phyloP scores from a whole-genome alignment of 2,797 vertebrate species.

The Xiphorhynchus erythropygius region DNA sequence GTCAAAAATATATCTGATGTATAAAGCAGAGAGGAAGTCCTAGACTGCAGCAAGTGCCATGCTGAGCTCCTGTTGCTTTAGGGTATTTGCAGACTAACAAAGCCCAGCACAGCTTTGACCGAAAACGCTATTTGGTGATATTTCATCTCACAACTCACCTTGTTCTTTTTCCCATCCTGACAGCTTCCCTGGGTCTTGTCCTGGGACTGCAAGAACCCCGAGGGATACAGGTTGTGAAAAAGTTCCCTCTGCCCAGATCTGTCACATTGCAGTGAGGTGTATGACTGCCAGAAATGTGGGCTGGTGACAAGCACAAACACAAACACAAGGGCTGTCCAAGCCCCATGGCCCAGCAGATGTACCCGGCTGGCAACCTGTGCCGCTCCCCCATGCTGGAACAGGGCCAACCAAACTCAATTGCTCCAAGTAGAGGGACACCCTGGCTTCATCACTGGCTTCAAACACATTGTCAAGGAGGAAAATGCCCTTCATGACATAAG shows the following conservation, averaged over 20 bases:
- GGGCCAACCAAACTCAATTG: not conserved
- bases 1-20: not conserved
- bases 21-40: not conserved
- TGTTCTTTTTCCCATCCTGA: not conserved
- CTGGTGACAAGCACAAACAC: not conserved
- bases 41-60: not conserved
- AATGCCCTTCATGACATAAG: not conserved
- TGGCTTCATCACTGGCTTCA: not conserved
- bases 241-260: rapidly evolving
- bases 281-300: rapidly evolving
- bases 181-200: not conserved
- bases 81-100: not conserved
- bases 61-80: not conserved
- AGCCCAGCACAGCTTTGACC: not conserved
- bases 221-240: not conserved
- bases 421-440: not conserved
- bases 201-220: rapidly evolving
- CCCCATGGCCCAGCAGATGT: not conserved
- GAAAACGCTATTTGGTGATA: not conserved
- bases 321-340: not conserved
- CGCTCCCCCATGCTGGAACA: not conserved
- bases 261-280: rapidly evolving
- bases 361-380: not conserved
- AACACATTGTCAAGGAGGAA: not conserved
- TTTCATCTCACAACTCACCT: not conserved